A percentile compares a stretch with the other conserved stretches of the same genome.
phyloP scores from a whole-genome alignment of 2,113 vertebrate genomes.

The Oophaga pumilio region DNA sequence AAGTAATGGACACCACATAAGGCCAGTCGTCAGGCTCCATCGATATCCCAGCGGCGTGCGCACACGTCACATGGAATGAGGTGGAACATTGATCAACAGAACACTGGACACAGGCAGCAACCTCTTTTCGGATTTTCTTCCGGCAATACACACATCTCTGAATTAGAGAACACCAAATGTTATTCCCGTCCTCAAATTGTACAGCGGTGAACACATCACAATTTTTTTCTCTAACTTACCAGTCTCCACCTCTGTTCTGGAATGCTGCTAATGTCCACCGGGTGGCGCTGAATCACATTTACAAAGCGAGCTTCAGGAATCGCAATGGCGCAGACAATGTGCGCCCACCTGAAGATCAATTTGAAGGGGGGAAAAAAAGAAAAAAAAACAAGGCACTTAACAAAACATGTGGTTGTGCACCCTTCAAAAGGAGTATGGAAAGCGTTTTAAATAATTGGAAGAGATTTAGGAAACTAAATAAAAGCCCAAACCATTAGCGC shows the following conservation, averaged over 20 bases:
- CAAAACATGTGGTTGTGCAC: background rate
- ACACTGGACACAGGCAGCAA: conserved; percentile 92
- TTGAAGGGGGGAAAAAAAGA: background rate
- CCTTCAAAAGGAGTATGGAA: background rate
- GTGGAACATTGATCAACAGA: conserved; percentile 90
- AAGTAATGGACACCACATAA: conserved; percentile 91
- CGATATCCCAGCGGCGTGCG: conserved; percentile 85
- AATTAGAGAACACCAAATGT: background rate
- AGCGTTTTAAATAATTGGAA: background rate
- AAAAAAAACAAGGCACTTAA: background rate
- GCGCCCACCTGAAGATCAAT: conserved; percentile 83
- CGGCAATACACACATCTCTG: conserved; percentile 95
- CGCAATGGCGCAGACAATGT: conserved; percentile 91
- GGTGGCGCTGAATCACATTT: conserved; percentile 84
- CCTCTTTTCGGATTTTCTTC: conserved; percentile 75
- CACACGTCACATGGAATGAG: conserved; percentile 96
- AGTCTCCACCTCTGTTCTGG: conserved; percentile 90
- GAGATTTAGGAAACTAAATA: background rate
- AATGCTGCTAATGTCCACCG: conserved; percentile 87
- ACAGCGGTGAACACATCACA: no score
- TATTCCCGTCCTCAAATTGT: background rate
- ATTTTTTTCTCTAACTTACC: conserved; percentile 70
- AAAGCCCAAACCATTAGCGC: no score
- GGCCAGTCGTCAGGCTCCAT: conserved; percentile 96
- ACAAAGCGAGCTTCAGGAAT: conserved; percentile 91